phyloP scores from a whole-genome alignment of 2,113 vertebrate genomes.

The Centrocercus urophasianus region DNA sequence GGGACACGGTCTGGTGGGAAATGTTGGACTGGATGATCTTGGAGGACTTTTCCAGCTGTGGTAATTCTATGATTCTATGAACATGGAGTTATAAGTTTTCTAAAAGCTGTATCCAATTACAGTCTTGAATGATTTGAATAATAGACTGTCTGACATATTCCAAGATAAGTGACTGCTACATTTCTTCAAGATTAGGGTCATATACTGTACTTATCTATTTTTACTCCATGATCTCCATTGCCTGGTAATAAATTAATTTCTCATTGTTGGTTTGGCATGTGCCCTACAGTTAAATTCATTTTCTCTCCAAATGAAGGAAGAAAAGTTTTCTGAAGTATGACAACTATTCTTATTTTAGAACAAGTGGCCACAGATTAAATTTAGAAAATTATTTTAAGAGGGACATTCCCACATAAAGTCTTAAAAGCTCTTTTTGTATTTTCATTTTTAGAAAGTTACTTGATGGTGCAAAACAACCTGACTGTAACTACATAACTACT shows the following conservation, averaged over 20 bases:
- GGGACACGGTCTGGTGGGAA: too few relatives aligned
- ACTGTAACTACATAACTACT: background rate
- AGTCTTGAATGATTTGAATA: conserved; percentile 84
- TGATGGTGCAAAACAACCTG: background rate
- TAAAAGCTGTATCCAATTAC: conserved; percentile 88
- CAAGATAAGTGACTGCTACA: conserved; percentile 75
- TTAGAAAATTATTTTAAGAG: conserved; percentile 24
- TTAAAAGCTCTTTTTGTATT: background rate
- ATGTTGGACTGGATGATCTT: too few relatives aligned
- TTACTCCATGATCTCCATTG: conserved; percentile 82
- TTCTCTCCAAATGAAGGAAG: conserved; percentile 61
- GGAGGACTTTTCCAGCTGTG: too few relatives aligned
- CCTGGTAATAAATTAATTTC: conserved; percentile 86
- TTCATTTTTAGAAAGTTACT: background rate
- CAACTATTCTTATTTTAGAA: conserved; percentile 29
- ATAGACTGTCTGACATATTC: conserved; percentile 78
- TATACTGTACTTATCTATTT: conserved; percentile 88
- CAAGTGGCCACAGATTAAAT: background rate
- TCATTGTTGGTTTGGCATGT: conserved; percentile 74
- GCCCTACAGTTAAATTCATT: conserved; percentile 67
- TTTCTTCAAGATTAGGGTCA: conserved; percentile 77
- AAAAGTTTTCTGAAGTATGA: conserved; percentile 53
- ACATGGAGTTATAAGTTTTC: conserved; percentile 76
- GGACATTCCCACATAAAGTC: background rate
- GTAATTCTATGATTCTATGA: too few relatives aligned